phyloP scores from a whole-genome alignment of 2,888 invertebrate species.

The Plagiodera versicolora region DNA sequence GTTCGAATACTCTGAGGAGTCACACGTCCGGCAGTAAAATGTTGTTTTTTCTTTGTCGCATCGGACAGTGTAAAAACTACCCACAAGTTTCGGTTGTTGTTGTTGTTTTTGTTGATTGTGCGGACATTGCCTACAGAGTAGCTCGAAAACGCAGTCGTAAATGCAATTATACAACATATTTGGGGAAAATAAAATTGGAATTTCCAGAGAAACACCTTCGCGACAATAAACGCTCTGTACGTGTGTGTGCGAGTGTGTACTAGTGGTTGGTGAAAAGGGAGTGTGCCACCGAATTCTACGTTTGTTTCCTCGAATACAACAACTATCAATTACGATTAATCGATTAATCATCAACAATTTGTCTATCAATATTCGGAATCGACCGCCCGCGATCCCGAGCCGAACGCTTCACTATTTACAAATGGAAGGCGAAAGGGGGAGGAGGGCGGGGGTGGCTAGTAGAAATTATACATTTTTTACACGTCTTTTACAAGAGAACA shows the following conservation, averaged over 20 bases:
- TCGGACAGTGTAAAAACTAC: conserved; percentile 22
- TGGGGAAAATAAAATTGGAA: conserved; percentile 43
- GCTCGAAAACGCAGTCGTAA: conserved; percentile 50
- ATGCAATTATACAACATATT: conserved; percentile 41
- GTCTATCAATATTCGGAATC: conserved; percentile 22
- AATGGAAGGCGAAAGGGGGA: background rate
- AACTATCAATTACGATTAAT: conserved; percentile 23
- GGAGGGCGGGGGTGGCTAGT: background rate
- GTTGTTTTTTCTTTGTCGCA: background rate
- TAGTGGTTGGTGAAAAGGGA: conserved; percentile 35
- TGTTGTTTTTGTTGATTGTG: conserved; percentile 34
- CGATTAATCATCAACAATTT: conserved; percentile 18
- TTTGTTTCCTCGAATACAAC: conserved; percentile 36
- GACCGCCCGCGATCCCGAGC: conserved; percentile 35
- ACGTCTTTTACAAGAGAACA: conserved; percentile 21
- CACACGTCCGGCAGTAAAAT: too few relatives aligned
- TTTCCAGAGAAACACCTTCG: conserved; percentile 41
- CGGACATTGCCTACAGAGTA: conserved; percentile 42
- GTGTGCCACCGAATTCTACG: conserved; percentile 49
- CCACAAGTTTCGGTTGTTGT: conserved; percentile 31
- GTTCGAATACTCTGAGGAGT: background rate
- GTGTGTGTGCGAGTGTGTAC: too few relatives aligned
- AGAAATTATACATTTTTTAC: conserved; percentile 34
- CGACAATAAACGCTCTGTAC: conserved; percentile 40
- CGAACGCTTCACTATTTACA: conserved; percentile 41